Evolutionary conservation across 2,888 invertebrate species (phyloP).

Genomic region (Steinernema carpocapsae): DNA sequence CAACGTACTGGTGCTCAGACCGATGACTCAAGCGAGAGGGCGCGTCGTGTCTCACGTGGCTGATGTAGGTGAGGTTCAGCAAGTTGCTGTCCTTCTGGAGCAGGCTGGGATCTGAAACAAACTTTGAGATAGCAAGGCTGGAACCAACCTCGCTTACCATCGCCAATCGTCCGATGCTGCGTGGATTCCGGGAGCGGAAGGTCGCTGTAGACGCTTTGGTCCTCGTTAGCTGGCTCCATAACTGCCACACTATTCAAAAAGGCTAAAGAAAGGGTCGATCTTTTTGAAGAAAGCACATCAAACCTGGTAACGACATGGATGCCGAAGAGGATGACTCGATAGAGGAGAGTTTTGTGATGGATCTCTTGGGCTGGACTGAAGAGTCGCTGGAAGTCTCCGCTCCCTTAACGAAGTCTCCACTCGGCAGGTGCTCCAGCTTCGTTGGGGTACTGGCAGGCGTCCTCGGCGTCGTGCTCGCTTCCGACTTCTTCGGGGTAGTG

Average conservation of each 20-base stretch:
- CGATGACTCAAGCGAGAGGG: slow-evolving; percentile 10
- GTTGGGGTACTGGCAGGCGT: neutral
- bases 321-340: neutral
- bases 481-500: no score
- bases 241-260: neutral
- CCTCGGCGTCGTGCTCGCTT: no score
- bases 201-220: neutral
- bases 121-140: neutral
- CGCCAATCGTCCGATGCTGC: neutral
- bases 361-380: neutral
- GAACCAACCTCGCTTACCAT: neutral
- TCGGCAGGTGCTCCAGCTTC: neutral
- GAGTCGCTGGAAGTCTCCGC: neutral
- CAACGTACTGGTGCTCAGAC: slow-evolving; percentile 14
- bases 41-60: neutral
- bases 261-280: neutral
- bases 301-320: neutral
- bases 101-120: neutral
- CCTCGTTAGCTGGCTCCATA: neutral
- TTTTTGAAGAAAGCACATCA: neutral
- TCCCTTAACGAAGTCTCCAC: neutral
- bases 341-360: neutral
- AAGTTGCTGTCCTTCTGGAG: neutral
- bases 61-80: neutral
- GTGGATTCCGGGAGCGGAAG: neutral